Evolutionary conservation across 2,888 invertebrate genomes (phyloP).

Genomic region (Coelinius sp.): DNA sequence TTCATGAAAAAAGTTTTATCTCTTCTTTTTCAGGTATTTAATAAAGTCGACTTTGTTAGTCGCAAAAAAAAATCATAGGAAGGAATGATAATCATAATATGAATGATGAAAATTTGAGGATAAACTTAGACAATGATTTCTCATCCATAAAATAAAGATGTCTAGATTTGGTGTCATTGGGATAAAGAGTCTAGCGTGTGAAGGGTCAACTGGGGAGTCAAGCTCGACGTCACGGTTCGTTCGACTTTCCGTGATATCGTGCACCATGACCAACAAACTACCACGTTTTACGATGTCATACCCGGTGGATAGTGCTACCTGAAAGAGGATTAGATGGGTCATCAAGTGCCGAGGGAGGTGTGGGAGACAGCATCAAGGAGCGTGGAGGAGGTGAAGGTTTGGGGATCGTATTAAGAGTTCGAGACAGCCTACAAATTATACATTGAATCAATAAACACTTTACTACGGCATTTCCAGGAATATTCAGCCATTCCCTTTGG

Average conservation of each 20-base stretch:
- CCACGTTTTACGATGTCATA: conserved; percentile 51
- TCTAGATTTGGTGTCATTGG: conserved; percentile 17
- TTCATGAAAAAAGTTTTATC: too few relatives aligned
- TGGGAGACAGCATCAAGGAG: not conserved
- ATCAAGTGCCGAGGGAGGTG: conserved; percentile 19
- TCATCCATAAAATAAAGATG: conserved; percentile 11
- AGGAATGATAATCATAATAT: too few relatives aligned
- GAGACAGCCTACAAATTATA: conserved; percentile 24
- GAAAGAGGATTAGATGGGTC: conserved; percentile 41
- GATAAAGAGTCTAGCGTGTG: not conserved
- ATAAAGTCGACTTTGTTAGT: too few relatives aligned
- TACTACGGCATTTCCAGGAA: conserved; percentile 1
- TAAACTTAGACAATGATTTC: not conserved
- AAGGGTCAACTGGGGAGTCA: conserved; percentile 43
- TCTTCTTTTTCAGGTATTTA: too few relatives aligned
- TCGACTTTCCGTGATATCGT: conserved; percentile 58
- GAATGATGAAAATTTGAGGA: not conserved
- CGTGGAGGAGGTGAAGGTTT: not conserved
- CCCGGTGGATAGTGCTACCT: conserved; percentile 32
- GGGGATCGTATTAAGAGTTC: conserved; percentile 14
- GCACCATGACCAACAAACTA: conserved; percentile 64
- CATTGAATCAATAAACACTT: conserved; percentile 10
- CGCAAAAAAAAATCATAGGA: too few relatives aligned
- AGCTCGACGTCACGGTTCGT: conserved; percentile 53
- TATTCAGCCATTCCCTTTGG: conserved; percentile 8